Percentiles rank a stretch among this genome's conserved stretches.
These are phyloP conservation scores for Dissostichus mawsoni DNA, from an alignment of 2,113 vertebrate genomes.

Conservation along the genomic window DNA sequence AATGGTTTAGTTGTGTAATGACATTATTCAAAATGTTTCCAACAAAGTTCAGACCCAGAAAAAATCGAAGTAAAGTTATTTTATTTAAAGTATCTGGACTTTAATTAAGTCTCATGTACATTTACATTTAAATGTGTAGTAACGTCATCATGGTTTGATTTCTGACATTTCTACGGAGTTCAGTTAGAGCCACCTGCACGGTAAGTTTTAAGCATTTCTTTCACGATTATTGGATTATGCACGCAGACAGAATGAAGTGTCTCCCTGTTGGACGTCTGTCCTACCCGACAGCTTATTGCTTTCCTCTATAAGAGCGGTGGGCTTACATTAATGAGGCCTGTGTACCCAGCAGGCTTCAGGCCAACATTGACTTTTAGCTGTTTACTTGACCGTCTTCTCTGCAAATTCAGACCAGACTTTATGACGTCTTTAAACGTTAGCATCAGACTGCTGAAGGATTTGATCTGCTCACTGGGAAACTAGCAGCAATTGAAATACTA, in stretches of 20 bases:
- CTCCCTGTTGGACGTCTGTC: conserved; percentile 24
- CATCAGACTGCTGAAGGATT: conserved; percentile 32
- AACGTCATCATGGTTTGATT: not conserved
- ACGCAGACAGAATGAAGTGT: conserved; percentile 2
- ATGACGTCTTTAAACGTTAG: conserved; percentile 55
- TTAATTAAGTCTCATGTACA: too few relatives aligned
- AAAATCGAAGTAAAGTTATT: too few relatives aligned
- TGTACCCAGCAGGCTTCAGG: conserved; percentile 54
- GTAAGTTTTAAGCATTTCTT: not conserved
- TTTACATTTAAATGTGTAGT: too few relatives aligned
- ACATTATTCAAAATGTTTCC: too few relatives aligned
- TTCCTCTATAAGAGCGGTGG: conserved; percentile 37
- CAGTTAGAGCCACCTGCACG: not conserved
- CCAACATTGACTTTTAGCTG: conserved; percentile 64
- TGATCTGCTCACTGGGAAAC: conserved; percentile 32
- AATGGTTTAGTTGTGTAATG: too few relatives aligned
- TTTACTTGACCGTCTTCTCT: conserved; percentile 56
- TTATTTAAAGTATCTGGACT: too few relatives aligned
- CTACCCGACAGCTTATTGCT: conserved; percentile 24
- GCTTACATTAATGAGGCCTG: conserved; percentile 54
- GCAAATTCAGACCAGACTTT: conserved; percentile 49
- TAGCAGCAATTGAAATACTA: conserved; percentile 16
- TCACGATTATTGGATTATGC: conserved; percentile 20
- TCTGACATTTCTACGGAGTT: not conserved
- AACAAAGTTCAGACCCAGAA: too few relatives aligned